Evolutionary conservation across 2,113 vertebrate genomes (phyloP).

Genomic region (Eulemur rufifrons): DNA sequence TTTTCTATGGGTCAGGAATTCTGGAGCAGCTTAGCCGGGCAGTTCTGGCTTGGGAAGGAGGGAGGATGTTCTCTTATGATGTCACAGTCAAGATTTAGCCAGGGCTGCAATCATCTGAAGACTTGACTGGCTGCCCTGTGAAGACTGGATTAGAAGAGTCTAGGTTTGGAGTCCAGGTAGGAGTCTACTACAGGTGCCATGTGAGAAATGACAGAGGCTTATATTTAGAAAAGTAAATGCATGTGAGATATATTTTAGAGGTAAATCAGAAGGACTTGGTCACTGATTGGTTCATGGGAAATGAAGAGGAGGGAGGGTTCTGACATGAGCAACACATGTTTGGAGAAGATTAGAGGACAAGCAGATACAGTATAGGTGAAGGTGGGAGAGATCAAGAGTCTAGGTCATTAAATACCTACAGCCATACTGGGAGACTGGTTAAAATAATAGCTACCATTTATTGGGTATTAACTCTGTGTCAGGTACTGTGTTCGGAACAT

Average conservation of each 20-base stretch:
- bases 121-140: not conserved
- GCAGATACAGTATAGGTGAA: not conserved
- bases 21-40: not conserved
- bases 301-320: not conserved
- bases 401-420: not conserved
- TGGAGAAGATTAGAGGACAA: not conserved
- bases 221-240: not conserved
- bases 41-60: not conserved
- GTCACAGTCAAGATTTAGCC: not conserved
- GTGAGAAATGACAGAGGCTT: not conserved
- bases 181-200: not conserved
- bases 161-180: not conserved
- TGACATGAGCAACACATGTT: not conserved
- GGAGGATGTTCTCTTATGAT: not conserved
- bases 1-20: not conserved
- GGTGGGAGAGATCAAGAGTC: not conserved
- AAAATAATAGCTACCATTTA: not conserved
- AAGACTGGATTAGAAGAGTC: not conserved
- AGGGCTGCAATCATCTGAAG: not conserved
- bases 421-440: not conserved
- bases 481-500: not conserved
- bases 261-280: not conserved
- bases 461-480: not conserved
- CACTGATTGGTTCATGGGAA: not conserved
- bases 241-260: not conserved